Evolutionary conservation across 1,140 invertebrate species (phyloP).

Genomic region (Drusus annulatus): DNA sequence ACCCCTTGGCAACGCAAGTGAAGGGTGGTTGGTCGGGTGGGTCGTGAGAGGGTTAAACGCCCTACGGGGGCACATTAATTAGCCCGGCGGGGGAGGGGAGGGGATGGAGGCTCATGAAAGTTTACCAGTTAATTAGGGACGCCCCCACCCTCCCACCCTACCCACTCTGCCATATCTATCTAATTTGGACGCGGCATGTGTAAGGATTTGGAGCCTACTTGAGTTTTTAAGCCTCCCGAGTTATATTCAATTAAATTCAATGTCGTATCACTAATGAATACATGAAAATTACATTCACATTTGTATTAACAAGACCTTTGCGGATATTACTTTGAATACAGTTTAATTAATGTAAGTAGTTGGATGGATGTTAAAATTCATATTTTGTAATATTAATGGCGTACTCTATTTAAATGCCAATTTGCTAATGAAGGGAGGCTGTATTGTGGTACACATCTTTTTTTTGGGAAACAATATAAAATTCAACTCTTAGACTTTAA

Average conservation of each 20-base stretch:
- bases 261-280: slow-evolving; percentile 50
- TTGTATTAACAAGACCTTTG: slow-evolving; percentile 44
- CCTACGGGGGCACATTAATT: slow-evolving; percentile 68
- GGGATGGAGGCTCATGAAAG: slow-evolving; percentile 66
- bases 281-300: slow-evolving; percentile 46
- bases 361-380: slow-evolving; percentile 33
- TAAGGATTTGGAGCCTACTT: slow-evolving; percentile 56
- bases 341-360: slow-evolving; percentile 41
- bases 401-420: slow-evolving; percentile 23
- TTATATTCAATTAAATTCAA: slow-evolving; percentile 57
- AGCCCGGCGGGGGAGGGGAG: slow-evolving; percentile 60
- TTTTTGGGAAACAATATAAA: no score
- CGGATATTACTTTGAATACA: slow-evolving; percentile 38
- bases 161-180: slow-evolving; percentile 36
- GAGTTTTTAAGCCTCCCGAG: slow-evolving; percentile 58
- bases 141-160: slow-evolving; percentile 57
- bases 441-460: no score
- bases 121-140: slow-evolving; percentile 72
- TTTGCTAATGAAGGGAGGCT: slow-evolving; percentile 21
- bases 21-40: slow-evolving; percentile 51
- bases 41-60: slow-evolving; percentile 62
- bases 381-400: slow-evolving; percentile 35
- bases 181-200: slow-evolving; percentile 59
- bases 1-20: slow-evolving; percentile 2
- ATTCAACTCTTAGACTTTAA: no score